A percentile compares a stretch with the other conserved stretches of the same genome.
phyloP scores from a whole-genome alignment of 2,113 vertebrate species.

The Petromus typicus region DNA sequence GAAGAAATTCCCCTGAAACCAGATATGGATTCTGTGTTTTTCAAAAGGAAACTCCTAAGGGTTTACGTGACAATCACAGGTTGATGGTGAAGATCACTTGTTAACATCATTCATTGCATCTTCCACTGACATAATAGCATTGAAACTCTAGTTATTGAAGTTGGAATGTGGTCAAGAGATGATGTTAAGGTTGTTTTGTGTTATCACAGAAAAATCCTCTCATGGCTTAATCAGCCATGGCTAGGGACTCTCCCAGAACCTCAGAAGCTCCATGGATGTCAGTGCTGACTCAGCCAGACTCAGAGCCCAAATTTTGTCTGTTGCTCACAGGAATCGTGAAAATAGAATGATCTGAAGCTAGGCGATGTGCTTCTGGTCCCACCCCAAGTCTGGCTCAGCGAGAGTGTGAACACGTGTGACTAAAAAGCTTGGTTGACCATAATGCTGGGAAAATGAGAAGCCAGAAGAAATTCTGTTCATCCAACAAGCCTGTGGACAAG shows the following conservation, averaged over 20 bases:
- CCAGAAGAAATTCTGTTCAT: not conserved
- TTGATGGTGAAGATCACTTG: conserved; percentile 50
- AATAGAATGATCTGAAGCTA: not conserved
- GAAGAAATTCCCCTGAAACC: conserved; percentile 50
- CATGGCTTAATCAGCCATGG: not conserved
- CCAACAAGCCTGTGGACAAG: not conserved
- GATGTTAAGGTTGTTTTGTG: conserved; percentile 29
- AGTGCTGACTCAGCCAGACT: not conserved
- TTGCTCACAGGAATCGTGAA: not conserved
- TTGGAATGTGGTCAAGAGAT: not conserved
- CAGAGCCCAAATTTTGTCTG: not conserved
- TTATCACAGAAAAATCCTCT: conserved; percentile 38
- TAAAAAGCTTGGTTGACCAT: not conserved
- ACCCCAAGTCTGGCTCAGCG: not conserved
- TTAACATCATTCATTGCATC: conserved; percentile 53
- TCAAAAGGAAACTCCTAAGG: conserved; percentile 55
- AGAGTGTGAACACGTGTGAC: not conserved
- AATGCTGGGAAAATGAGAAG: not conserved
- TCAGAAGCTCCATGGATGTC: not conserved
- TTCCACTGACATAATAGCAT: conserved; percentile 7
- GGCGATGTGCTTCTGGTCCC: fast-evolving
- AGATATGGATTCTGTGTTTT: conserved; percentile 31
- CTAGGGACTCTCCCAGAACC: not conserved
- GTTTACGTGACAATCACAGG: conserved; percentile 61
- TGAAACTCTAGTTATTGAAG: conserved; percentile 64